Conservation (phyloP, 2,113 vertebrate species). For the Synchiropus splendidus region DNA sequence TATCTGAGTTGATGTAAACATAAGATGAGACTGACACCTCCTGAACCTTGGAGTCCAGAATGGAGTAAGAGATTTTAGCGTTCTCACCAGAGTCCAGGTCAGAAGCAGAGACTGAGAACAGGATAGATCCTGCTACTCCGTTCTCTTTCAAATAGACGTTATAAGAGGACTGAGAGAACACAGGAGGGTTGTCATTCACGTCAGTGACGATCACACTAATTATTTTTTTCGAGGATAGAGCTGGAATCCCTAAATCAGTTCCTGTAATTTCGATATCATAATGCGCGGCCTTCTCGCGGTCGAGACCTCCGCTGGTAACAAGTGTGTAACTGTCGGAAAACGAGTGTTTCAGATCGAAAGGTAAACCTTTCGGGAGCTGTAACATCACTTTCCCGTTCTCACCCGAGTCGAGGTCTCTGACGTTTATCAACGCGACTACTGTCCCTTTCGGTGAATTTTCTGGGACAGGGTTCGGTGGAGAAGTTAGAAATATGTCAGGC, state of each 20-base stretch:
- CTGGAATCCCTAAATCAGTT: slow-evolving; percentile 69
- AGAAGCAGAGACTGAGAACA: slow-evolving; percentile 71
- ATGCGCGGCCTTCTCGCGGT: slow-evolving; percentile 64
- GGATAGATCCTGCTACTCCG: slow-evolving; percentile 65
- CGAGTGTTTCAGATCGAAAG: slow-evolving; percentile 71
- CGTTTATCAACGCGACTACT: slow-evolving; percentile 55
- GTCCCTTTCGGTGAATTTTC: slow-evolving; percentile 55
- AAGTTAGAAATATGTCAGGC: slow-evolving; percentile 69
- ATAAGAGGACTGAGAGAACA: slow-evolving; percentile 65
- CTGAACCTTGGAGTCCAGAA: slow-evolving; percentile 63
- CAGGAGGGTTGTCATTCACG: slow-evolving; percentile 81
- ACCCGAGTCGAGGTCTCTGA: slow-evolving; percentile 47
- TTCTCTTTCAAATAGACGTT: slow-evolving; percentile 79
- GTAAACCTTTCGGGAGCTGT: slow-evolving; percentile 57
- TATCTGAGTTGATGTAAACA: slow-evolving; percentile 73
- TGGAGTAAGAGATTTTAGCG: slow-evolving; percentile 69
- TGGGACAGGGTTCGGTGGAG: slow-evolving; percentile 46
- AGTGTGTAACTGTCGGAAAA: slow-evolving; percentile 84
- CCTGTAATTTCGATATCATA: slow-evolving; percentile 71
- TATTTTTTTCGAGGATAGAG: slow-evolving; percentile 61
- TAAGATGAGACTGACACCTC: slow-evolving; percentile 68
- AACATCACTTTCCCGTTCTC: slow-evolving; percentile 58
- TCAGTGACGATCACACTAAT: slow-evolving; percentile 76
- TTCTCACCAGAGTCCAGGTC: slow-evolving; percentile 74
- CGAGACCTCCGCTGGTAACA: slow-evolving; percentile 67